Evolutionary conservation across 2,888 invertebrate species (phyloP).

Genomic region (Electrophaes corylata): DNA sequence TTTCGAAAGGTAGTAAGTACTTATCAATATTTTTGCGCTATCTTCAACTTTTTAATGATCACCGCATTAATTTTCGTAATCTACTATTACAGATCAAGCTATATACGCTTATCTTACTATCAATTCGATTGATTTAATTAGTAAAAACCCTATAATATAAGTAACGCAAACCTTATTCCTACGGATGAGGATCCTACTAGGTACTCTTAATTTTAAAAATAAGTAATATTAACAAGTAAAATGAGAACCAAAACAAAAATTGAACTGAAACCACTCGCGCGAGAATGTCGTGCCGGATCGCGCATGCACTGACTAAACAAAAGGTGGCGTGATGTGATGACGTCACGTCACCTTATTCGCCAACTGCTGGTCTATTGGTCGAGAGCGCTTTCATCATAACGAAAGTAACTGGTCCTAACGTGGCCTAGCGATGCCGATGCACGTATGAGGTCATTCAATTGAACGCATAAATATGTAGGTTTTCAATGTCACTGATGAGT

Average conservation of each 20-base stretch:
- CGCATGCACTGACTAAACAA: conserved; percentile 70
- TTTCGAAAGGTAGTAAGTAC: neutral
- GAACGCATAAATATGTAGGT: conserved; percentile 31
- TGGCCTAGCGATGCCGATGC: conserved; percentile 40
- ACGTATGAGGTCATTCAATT: conserved; percentile 46
- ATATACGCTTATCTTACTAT: neutral
- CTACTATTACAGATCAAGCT: neutral
- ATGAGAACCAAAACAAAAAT: conserved; percentile 1
- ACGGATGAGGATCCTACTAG: neutral
- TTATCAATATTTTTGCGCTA: neutral
- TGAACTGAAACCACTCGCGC: conserved; percentile 37
- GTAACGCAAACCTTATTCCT: neutral
- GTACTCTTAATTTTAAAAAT: neutral
- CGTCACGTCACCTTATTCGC: conserved; percentile 79
- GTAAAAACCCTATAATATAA: neutral
- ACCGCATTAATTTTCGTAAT: neutral
- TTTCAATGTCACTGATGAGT: conserved; percentile 35
- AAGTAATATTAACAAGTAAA: neutral
- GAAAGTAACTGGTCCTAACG: conserved; percentile 42
- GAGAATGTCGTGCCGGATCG: conserved; percentile 69
- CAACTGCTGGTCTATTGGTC: conserved; percentile 67
- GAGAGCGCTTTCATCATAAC: conserved; percentile 51
- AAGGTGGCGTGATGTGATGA: conserved; percentile 84
- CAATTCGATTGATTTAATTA: neutral
- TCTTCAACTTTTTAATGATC: neutral